Conservation (phyloP, 2,797 vertebrate species). For the Decapterus maruadsi region DNA sequence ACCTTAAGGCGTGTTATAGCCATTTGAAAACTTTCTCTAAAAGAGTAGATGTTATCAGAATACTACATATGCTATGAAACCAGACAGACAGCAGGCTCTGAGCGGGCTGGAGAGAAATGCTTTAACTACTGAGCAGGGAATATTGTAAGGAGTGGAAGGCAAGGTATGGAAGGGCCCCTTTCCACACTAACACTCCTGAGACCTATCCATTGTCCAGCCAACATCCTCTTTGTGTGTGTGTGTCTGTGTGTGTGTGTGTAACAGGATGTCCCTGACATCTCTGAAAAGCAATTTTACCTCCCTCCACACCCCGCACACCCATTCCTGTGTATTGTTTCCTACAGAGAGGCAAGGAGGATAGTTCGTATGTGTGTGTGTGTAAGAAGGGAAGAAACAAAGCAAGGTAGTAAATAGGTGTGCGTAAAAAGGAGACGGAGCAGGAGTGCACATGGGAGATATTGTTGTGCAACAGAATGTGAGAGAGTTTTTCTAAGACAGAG, state of each 20-base stretch:
- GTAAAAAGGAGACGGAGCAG: constrained; percentile 36
- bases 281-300: constrained; percentile 76
- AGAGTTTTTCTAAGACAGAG: constrained; percentile 54
- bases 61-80: constrained; percentile 23
- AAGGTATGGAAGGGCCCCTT: constrained; percentile 75
- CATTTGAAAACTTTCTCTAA: constrained; percentile 28
- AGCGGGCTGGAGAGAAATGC: constrained; percentile 16
- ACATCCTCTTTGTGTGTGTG: constrained; percentile 76
- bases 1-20: background rate
- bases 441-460: constrained; percentile 47
- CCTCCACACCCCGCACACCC: constrained; percentile 68
- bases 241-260: constrained; percentile 43
- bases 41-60: background rate
- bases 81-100: background rate
- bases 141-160: constrained; percentile 55
- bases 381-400: constrained; percentile 34
- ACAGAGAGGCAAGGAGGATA: constrained; percentile 33
- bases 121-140: constrained; percentile 52
- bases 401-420: constrained; percentile 44
- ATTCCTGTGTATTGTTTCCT: constrained; percentile 82
- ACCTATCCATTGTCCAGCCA: constrained; percentile 79
- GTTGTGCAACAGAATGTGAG: constrained; percentile 51
- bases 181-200: constrained; percentile 73
- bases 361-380: constrained; percentile 1
- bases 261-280: constrained; percentile 80